These are phyloP conservation scores for Acanthopagrus latus DNA, from an alignment of 2,797 vertebrate genomes.

Conservation along the genomic window DNA sequence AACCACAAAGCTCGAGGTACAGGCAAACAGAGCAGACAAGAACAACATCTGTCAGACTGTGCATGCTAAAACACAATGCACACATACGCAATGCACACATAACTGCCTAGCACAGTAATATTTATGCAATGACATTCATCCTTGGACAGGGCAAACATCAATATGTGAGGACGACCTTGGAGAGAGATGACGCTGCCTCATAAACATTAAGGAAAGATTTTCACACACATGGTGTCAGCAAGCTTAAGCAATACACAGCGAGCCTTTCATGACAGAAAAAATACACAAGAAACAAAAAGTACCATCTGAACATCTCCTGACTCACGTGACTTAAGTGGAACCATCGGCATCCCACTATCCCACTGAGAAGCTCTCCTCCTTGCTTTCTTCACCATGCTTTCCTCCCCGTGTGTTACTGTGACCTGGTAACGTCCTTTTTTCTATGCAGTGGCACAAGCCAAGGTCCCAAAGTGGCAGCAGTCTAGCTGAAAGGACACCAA, in stretches of 20 bases:
- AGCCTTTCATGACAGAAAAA: neutral
- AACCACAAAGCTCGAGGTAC: conserved; percentile 14
- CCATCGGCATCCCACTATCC: conserved; percentile 76
- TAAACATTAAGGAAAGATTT: conserved; percentile 5
- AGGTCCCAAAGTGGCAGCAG: conserved; percentile 37
- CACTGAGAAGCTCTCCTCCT: conserved; percentile 56
- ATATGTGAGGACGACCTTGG: conserved; percentile 8
- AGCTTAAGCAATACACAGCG: neutral
- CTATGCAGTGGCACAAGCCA: conserved; percentile 30
- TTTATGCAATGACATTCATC: conserved; percentile 4
- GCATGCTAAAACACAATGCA: neutral
- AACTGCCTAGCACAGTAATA: conserved; percentile 4
- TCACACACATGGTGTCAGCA: conserved; percentile 3
- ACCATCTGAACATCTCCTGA: conserved; percentile 37
- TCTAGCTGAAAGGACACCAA: conserved; percentile 19
- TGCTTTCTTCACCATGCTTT: conserved; percentile 70
- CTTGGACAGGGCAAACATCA: conserved; percentile 3
- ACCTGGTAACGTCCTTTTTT: conserved; percentile 32
- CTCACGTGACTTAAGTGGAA: conserved; percentile 76
- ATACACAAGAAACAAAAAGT: conserved; percentile 14
- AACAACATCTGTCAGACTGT: neutral
- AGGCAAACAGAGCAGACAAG: conserved; percentile 17
- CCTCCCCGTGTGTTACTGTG: conserved; percentile 6
- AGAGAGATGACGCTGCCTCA: conserved; percentile 1
- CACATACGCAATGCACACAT: neutral